Percentiles rank a stretch among this genome's conserved stretches.
Evolutionary conservation across 2,113 vertebrate species (phyloP).

Genomic region (Rissa tridactyla): DNA sequence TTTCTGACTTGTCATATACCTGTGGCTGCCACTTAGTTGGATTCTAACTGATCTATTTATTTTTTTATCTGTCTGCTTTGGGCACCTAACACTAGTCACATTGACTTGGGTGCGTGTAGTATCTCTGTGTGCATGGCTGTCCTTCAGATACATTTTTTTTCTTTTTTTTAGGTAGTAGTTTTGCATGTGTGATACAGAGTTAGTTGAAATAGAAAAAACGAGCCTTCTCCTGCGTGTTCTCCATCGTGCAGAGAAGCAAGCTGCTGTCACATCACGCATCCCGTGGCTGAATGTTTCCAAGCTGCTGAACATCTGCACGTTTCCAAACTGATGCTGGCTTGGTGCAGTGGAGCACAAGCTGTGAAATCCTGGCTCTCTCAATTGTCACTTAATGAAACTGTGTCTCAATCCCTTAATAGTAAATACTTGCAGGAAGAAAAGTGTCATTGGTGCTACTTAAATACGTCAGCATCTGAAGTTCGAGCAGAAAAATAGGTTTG

Average conservation of each 20-base stretch:
- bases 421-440: background rate
- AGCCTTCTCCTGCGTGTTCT: background rate
- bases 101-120: background rate
- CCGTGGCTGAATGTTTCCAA: background rate
- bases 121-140: background rate
- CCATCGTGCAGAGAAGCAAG: background rate
- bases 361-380: background rate
- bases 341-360: background rate
- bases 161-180: background rate
- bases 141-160: background rate
- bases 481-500: background rate
- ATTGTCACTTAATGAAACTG: background rate
- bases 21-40: background rate
- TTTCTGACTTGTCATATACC: background rate
- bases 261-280: background rate
- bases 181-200: background rate
- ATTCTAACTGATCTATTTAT: background rate
- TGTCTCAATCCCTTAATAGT: background rate
- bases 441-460: background rate
- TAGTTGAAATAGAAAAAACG: background rate
- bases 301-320: fast-evolving
- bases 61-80: background rate
- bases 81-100: background rate
- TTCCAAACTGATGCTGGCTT: background rate
- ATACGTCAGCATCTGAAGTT: background rate